These are phyloP conservation scores for Lathronympha strigana DNA, from an alignment of 2,888 invertebrate genomes.

Conservation along the genomic window DNA sequence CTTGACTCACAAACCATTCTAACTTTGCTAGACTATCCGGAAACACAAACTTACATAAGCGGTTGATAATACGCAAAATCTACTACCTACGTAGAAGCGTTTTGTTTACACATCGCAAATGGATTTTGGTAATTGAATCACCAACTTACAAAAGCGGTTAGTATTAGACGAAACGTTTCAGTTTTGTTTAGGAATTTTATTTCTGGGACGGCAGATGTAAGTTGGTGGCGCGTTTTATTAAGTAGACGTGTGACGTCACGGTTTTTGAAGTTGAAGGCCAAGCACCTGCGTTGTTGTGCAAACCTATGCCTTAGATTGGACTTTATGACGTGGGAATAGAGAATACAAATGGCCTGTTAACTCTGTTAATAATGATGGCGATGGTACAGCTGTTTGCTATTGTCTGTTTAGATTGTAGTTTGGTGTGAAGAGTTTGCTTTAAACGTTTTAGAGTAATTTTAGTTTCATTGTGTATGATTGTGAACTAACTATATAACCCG, in stretches of 20 bases:
- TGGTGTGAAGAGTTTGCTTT: constrained; percentile 5
- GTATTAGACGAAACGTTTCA: not conserved
- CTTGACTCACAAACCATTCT: not conserved
- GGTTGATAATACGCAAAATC: not conserved
- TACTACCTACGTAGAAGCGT: not conserved
- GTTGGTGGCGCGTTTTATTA: constrained; percentile 50
- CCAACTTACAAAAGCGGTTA: constrained; percentile 7
- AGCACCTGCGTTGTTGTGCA: constrained; percentile 32
- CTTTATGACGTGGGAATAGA: too few species aligned
- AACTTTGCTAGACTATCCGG: constrained; percentile 26
- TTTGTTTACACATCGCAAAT: not conserved
- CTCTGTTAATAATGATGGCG: too few species aligned
- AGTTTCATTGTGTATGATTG: not conserved
- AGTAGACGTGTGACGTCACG: constrained; percentile 51
- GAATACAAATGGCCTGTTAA: too few species aligned
- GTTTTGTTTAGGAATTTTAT: not conserved
- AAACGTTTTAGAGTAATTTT: not conserved
- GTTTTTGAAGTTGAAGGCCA: constrained; percentile 46
- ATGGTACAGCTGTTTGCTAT: constrained; percentile 41
- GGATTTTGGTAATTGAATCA: constrained; percentile 2
- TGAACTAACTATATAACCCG: too few species aligned
- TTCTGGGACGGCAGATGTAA: not conserved
- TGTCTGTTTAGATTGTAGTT: constrained; percentile 28
- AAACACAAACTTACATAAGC: constrained; percentile 23
- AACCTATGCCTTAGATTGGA: too few species aligned